Percentiles rank a stretch among this genome's conserved stretches.
phyloP scores from a whole-genome alignment of 2,888 invertebrate species.

The Nomada goodeniana region DNA sequence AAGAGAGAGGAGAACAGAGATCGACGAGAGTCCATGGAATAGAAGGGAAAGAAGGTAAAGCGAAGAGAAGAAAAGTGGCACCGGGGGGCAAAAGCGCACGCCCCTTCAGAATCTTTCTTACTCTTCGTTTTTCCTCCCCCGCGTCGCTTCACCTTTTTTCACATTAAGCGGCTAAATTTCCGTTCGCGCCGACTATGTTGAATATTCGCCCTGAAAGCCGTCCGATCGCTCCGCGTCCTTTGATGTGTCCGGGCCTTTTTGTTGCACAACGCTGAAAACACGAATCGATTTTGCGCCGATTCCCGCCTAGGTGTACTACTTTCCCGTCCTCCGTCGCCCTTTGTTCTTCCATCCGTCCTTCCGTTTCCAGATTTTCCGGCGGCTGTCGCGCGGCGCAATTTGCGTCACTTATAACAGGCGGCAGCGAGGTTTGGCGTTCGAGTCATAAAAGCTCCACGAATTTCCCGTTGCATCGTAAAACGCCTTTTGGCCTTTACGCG shows the following conservation, averaged over 20 bases:
- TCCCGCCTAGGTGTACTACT: constrained; percentile 31
- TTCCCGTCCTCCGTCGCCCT: not conserved
- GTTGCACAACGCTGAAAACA: constrained; percentile 53
- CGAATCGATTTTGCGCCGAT: constrained; percentile 60
- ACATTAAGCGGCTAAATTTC: constrained; percentile 70
- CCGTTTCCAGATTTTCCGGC: constrained; percentile 34
- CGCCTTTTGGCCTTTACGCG: constrained; percentile 14
- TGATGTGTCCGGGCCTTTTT: constrained; percentile 52
- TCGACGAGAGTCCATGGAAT: not conserved
- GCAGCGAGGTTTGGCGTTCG: not conserved
- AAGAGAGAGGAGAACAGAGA: not conserved
- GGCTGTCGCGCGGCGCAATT: constrained; percentile 6
- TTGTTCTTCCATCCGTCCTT: not conserved
- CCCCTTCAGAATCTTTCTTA: not conserved
- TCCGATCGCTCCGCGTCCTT: constrained; percentile 65
- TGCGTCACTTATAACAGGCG: constrained; percentile 38
- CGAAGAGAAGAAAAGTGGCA: constrained; percentile 30
- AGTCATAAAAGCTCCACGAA: constrained; percentile 22
- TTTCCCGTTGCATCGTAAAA: constrained; percentile 7
- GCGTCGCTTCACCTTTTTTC: constrained; percentile 31
- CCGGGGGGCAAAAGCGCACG: constrained; percentile 44
- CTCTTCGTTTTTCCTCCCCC: not conserved
- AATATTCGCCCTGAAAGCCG: constrained; percentile 65
- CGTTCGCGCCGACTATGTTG: constrained; percentile 39
- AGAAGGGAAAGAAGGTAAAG: not conserved